Base-by-base conservation (phyloP, 1,140 invertebrate genomes). In the Aphidius ervi region DNA sequence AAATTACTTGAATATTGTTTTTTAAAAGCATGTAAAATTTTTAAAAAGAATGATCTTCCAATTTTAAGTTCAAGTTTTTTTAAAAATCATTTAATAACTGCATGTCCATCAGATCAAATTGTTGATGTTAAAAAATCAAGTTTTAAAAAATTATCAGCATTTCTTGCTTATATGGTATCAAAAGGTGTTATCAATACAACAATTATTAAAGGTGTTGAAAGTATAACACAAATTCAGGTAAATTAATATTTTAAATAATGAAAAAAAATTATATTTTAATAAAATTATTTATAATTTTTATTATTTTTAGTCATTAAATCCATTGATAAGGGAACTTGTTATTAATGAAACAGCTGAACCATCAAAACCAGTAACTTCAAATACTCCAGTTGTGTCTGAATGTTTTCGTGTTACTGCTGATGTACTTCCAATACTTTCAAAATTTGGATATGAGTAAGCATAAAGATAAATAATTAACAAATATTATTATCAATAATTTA, bases 121-220 rank as follows among this genome's bases (percentile, higher is more conserved):
- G 76, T 97, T 46, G 93, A 96, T 74, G 83, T 96, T 2, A 97
- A 96, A 73, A 95, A 94, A 74, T 91, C 93, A 9, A 87, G 84
- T 20, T 93, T 87, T 70, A 96, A 96, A 80, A 97, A 96, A 77
- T 76, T 97, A 56, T 89, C 91, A 7, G 88, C 87, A 54, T 94
- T 94, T 76, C 76, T 95, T 56, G 76, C 82, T 23, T 70, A 71
- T 64, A 86, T 87, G 82, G 76, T 79, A 59, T 68, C 74, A 16
- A 74, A 80, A 64, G 80, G 80, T 16, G 64, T 86, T 49, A 82
- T 88, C 6, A 75, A 78, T 55, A 81, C 86, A 7, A 82, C 81
- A 52, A 78, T 83, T 66, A 70, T 72, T 0, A 86, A 86, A 74
- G 86, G 86, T 20, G 85, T 87, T 9, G 77, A 82, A 61, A 80